phyloP scores from a whole-genome alignment of 2,888 invertebrate genomes.

The Scaptomyza cyrtandrae region DNA sequence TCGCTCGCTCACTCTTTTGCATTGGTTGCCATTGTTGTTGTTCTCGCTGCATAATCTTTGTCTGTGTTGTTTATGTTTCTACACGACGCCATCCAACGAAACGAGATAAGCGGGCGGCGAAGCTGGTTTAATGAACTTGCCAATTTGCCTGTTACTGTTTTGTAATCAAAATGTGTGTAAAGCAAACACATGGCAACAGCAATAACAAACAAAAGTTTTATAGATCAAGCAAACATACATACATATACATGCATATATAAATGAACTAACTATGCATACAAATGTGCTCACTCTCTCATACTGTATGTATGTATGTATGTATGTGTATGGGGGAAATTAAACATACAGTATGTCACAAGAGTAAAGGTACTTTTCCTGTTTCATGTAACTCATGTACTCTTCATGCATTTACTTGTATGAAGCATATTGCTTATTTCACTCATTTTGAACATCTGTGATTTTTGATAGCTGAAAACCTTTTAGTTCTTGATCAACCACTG shows the following conservation, averaged over 20 bases:
- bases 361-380: background rate
- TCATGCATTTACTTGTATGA: background rate
- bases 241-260: constrained; percentile 2
- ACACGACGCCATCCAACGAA: constrained; percentile 20
- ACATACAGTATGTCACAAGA: background rate
- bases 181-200: constrained; percentile 36
- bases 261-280: constrained; percentile 12
- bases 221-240: constrained; percentile 28
- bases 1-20: constrained; percentile 5
- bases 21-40: constrained; percentile 28
- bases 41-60: constrained; percentile 7
- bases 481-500: background rate
- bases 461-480: background rate
- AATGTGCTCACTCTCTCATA: background rate
- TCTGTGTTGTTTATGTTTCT: constrained; percentile 64
- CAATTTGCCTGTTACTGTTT: constrained; percentile 58
- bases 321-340: background rate
- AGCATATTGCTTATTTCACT: background rate
- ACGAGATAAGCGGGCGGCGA: constrained; percentile 37
- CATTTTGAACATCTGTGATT: background rate
- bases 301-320: background rate
- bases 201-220: constrained; percentile 36
- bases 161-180: constrained; percentile 38
- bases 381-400: background rate
- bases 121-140: constrained; percentile 74